Base-by-base conservation (phyloP, 2,797 vertebrate genomes). In the Trachurus trachurus region DNA sequence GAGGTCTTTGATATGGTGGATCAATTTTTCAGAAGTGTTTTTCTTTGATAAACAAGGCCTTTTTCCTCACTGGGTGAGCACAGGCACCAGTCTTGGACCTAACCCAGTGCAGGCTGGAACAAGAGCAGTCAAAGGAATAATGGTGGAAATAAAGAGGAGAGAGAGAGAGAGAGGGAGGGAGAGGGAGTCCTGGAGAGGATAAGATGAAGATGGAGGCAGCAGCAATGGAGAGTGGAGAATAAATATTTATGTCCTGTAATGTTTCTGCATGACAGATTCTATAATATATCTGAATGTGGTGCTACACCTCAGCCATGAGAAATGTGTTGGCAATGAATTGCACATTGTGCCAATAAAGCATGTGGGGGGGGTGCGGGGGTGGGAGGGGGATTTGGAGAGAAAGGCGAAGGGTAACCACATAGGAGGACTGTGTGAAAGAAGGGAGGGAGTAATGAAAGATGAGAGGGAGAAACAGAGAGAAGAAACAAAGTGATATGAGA, bases 241-340 rank as follows among this genome's bases (percentile, higher is more conserved):
- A 93, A 92, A 95, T 95, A 95, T 95, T 91, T 94, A 94, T 93
- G 86, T 87, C 74, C 76, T 89, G 89, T 94, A 93, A 94, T 93
- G 91, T 93, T 93, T 91, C 88, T 92, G 93, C 93, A 76, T 89
- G 93, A 93, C 89, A 82, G 93, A 85, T 76, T 94, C 85, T 86
- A 90, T 90, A 94, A 93, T 86, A 89, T 86, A 92, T 92, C 90
- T 82, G 86, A 93, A 93, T 87, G 87, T 83, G 74, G 80, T 42
- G 78, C 78, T 87, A 76, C 80, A 90, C 82, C 83, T 90, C 89
- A 87, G 82, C 85, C 86, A 79, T 81, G 86, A 86, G 84, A 81
- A 92, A 91, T 93, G 88, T 86, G 89, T 53, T 85, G 87, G 84
- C 82, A 80, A 71, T 80, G 85, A 87, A 78, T 82, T 74, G 76